Conservation (phyloP, 2,113 vertebrate species). For the Heptranchias perlo region DNA sequence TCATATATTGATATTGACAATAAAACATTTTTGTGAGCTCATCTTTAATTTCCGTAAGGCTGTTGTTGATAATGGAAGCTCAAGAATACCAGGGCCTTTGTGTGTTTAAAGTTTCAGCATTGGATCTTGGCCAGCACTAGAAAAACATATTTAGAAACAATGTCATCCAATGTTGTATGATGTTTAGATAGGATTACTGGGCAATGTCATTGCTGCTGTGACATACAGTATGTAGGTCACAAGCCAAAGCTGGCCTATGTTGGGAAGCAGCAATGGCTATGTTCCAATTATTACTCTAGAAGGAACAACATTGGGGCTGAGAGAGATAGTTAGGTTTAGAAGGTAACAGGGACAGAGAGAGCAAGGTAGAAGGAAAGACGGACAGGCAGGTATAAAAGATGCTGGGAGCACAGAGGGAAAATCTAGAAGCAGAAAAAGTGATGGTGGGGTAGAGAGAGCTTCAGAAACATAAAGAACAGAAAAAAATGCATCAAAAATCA, state of each 20-base stretch:
- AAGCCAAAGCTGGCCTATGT: not conserved
- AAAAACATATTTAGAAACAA: conserved; percentile 11
- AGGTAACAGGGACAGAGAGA: not conserved
- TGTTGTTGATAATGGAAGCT: not conserved
- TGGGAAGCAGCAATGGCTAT: not conserved
- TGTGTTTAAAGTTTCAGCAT: not conserved
- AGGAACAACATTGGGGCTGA: not conserved
- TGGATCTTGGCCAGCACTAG: not conserved
- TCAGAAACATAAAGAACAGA: not conserved
- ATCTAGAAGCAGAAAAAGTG: not conserved
- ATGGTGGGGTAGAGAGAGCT: not conserved
- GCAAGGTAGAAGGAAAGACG: not conserved
- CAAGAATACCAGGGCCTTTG: not conserved
- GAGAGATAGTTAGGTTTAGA: not conserved
- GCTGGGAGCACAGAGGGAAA: not conserved
- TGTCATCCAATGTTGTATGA: not conserved
- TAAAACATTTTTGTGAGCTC: not conserved
- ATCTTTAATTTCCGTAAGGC: not conserved
- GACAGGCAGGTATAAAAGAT: not conserved
- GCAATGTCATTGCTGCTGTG: not conserved
- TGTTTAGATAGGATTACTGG: not conserved
- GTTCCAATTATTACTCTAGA: not conserved
- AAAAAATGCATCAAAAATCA: not conserved
- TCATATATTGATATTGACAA: not conserved
- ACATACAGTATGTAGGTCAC: conserved; percentile 1